Evolutionary conservation across 2,888 invertebrate genomes (phyloP), one percentile per base, ranked within the genome.

Genomic region (Trichacis sp.): DNA sequence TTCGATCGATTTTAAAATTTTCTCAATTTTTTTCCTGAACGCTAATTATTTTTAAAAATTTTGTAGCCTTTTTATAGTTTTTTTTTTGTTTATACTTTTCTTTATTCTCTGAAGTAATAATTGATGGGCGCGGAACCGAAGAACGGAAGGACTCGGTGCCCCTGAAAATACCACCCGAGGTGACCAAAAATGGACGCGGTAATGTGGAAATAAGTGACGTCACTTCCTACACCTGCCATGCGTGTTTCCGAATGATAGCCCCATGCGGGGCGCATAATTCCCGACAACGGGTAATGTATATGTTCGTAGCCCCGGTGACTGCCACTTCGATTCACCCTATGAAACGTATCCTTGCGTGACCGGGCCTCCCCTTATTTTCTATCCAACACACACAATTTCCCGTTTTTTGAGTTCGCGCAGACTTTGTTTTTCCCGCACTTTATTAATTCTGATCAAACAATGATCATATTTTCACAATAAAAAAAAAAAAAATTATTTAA

Each of bases 151-250:
- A 43, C 43, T 43, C 9, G 1, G 20, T 43, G n/a, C 18, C 18
- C 18, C 17, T 20, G 18, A 49, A 49, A 45, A n/a, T 6, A 15
- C 19, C 30, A 33, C 20, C 49, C 24, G 30, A 59, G 57, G 53
- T 55, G 53, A 49, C 52, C 30, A 42, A 55, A 64, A 68, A 58
- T 58, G 57, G 45, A 51, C 38, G 68, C 64, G 54, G 43, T 62
- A 63, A 68, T 66, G 69, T 63, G 68, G 72, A 73, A 73, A 70
- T 71, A 55, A 62, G 69, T 79, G 79, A 80, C 80, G 81, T 82
- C 80, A 80, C 71, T 82, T 83, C 82, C 83, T 75, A 78, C 83
- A 84, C 82, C 83, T 84, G 84, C 75, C 82, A 80, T 81, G 80
- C 83, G 79, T 81, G 78, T 79, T 79, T 82, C 82, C 82, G 78